A percentile compares a stretch with the other conserved stretches of the same genome.
These are phyloP conservation scores for Plecturocebus donacophilus DNA, from an alignment of 2,113 vertebrate species.

Conservation along the genomic window DNA sequence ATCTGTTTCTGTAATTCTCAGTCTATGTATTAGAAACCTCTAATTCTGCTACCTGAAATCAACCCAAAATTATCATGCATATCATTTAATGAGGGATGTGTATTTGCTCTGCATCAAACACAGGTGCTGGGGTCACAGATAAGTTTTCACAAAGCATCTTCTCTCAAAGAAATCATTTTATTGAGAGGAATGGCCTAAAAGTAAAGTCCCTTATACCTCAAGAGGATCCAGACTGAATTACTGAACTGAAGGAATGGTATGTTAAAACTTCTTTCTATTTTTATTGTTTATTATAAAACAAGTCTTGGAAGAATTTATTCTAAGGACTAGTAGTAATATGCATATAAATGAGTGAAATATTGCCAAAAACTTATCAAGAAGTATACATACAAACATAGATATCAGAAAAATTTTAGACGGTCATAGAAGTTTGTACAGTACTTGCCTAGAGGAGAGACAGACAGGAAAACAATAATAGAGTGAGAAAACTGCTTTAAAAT, in stretches of 20 bases:
- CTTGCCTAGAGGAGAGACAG: not conserved
- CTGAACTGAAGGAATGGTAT: not conserved
- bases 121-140: not conserved
- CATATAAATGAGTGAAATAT: not conserved
- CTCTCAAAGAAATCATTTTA: not conserved
- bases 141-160: not conserved
- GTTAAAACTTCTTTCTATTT: not conserved
- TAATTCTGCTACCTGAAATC: not conserved
- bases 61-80: not conserved
- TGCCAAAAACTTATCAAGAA: not conserved
- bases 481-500: not conserved
- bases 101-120: not conserved
- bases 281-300: not conserved
- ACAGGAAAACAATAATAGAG: not conserved
- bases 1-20: constrained; percentile 23
- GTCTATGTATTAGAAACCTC: not conserved
- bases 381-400: not conserved
- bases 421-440: not conserved
- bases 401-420: not conserved
- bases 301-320: not conserved
- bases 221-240: not conserved
- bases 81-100: not conserved
- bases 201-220: not conserved
- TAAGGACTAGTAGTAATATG: not conserved
- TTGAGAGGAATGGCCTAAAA: not conserved